Percentiles rank a stretch among this genome's conserved stretches.
These are phyloP conservation scores for Eubasilissa regina DNA, from an alignment of 1,140 invertebrate genomes.

Conservation along the genomic window DNA sequence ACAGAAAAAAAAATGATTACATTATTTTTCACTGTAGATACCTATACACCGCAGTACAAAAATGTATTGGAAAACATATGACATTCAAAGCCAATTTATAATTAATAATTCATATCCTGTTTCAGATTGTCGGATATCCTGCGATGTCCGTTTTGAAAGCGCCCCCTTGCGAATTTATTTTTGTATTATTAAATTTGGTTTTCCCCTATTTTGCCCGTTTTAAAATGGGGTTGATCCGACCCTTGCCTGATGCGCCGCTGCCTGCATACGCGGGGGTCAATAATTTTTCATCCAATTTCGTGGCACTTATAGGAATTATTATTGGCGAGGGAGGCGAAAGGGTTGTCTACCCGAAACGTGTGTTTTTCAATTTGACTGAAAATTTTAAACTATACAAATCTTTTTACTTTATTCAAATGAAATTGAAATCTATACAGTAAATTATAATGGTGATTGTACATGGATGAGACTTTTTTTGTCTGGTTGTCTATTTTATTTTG, in stretches of 20 bases:
- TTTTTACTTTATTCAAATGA: too few relatives aligned
- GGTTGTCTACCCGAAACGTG: slow-evolving; percentile 2
- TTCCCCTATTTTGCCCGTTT: slow-evolving; percentile 52
- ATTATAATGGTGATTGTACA: too few relatives aligned
- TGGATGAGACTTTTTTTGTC: too few relatives aligned
- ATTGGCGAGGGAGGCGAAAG: slow-evolving; percentile 28
- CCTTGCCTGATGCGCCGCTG: slow-evolving; percentile 14
- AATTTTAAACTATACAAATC: too few relatives aligned
- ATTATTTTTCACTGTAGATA: too few relatives aligned
- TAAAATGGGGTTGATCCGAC: slow-evolving; percentile 47
- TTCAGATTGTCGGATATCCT: slow-evolving; percentile 53
- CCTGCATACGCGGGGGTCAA: slow-evolving; percentile 45
- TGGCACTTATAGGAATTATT: slow-evolving; percentile 44
- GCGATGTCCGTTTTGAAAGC: slow-evolving; percentile 42
- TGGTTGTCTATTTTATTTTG: too few relatives aligned
- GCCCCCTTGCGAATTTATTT: slow-evolving; percentile 41
- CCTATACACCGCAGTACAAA: too few relatives aligned
- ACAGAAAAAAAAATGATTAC: too few relatives aligned
- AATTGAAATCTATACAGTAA: too few relatives aligned
- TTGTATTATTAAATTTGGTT: slow-evolving; percentile 58
- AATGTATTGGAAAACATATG: too few relatives aligned
- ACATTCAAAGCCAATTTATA: slow-evolving; percentile 33
- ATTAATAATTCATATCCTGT: slow-evolving; percentile 59
- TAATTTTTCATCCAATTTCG: slow-evolving; percentile 59
- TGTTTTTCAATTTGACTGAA: too few relatives aligned